Evolutionary conservation across 2,888 invertebrate species (phyloP).

Genomic region (Ennomos fuscantarius): DNA sequence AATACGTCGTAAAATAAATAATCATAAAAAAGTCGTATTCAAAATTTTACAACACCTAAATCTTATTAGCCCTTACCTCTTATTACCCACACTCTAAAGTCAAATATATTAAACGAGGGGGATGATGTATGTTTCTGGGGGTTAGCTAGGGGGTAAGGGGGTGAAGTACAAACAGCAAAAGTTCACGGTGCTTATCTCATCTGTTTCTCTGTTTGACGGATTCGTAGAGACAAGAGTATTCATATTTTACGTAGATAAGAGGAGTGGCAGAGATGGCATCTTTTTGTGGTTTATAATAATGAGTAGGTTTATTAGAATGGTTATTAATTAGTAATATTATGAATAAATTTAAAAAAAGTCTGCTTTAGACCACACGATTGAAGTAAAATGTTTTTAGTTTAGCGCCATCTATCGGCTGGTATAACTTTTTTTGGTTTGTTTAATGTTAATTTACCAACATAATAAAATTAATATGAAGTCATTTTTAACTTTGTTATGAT

Average conservation of each 20-base stretch:
- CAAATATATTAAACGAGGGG: conserved; percentile 48
- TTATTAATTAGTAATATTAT: no score
- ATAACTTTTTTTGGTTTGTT: no score
- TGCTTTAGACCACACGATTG: no score
- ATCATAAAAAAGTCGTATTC: conserved; percentile 14
- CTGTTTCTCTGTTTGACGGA: conserved; percentile 84
- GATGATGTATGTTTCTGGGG: conserved; percentile 38
- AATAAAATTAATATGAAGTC: no score
- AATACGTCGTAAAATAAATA: neutral
- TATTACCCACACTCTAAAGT: conserved; percentile 43
- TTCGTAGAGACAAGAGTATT: conserved; percentile 78
- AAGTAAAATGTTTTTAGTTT: no score
- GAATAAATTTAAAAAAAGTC: no score
- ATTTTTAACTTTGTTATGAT: no score
- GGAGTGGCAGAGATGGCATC: conserved; percentile 46
- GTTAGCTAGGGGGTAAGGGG: conserved; percentile 32
- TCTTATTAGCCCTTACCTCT: conserved; percentile 27
- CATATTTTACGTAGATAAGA: conserved; percentile 73
- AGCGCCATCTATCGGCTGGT: no score
- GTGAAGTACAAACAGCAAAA: conserved; percentile 68
- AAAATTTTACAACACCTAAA: conserved; percentile 27
- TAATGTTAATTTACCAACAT: no score
- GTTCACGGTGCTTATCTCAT: conserved; percentile 81
- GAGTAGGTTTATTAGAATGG: conserved; percentile 1
- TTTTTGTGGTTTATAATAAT: conserved; percentile 9